phyloP scores from a whole-genome alignment of 2,113 vertebrate species.

The Lepus americanus region DNA sequence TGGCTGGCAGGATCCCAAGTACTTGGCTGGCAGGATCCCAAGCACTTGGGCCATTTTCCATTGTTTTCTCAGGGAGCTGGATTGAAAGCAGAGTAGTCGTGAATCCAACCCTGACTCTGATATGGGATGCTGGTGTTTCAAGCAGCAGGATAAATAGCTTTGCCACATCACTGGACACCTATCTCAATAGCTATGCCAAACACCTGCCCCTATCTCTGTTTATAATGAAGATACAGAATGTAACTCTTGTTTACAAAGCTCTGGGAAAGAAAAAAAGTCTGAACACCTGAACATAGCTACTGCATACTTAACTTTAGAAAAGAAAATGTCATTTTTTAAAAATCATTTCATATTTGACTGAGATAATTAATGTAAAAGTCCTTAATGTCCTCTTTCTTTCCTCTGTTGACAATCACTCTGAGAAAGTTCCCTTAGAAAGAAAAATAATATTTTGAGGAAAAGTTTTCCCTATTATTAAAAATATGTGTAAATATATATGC shows the following conservation, averaged over 20 bases:
- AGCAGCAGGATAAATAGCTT: no score
- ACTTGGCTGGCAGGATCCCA: no score
- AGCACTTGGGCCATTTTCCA: no score
- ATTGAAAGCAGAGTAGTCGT: no score
- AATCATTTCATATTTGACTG: background rate
- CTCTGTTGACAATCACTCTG: background rate
- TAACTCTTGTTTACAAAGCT: background rate
- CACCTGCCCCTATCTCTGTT: background rate
- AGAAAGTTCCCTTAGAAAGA: background rate
- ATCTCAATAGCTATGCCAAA: no score
- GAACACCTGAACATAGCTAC: background rate
- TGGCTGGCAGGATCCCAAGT: no score
- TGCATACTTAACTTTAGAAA: conserved; percentile 31
- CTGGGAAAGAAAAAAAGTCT: background rate
- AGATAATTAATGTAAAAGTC: background rate
- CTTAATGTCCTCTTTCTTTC: background rate
- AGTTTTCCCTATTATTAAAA: conserved; percentile 47
- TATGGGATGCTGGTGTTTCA: no score
- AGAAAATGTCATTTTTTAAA: conserved; percentile 7
- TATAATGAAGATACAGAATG: background rate
- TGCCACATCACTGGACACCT: no score
- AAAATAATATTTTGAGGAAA: conserved; percentile 8
- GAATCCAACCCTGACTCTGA: no score
- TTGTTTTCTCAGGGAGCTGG: no score
- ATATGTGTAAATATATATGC: conserved; percentile 13